These are phyloP conservation scores for Etheostoma perlongum DNA, from an alignment of 2,797 vertebrate genomes.

Conservation along the genomic window DNA sequence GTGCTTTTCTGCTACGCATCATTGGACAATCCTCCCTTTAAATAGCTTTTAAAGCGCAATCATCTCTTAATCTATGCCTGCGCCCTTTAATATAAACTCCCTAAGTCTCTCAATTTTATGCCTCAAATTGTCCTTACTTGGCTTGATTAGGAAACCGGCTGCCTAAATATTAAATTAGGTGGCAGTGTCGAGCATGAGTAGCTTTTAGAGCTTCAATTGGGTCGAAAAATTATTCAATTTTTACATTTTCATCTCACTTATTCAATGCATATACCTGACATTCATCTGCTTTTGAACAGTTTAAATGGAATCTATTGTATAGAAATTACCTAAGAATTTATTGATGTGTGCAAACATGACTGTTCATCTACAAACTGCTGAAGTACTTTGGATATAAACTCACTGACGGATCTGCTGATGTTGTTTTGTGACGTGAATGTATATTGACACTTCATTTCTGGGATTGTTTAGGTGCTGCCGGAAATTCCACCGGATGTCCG, in stretches of 20 bases:
- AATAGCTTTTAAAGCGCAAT: constrained; percentile 21
- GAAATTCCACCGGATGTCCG: no score
- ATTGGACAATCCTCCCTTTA: constrained; percentile 24
- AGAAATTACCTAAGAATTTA: neutral
- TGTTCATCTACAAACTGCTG: constrained; percentile 5
- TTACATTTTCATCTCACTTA: neutral
- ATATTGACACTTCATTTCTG: no score
- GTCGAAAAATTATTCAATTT: neutral
- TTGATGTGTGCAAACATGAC: neutral
- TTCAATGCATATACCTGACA: neutral
- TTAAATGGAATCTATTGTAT: neutral
- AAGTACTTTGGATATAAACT: neutral
- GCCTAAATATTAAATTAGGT: constrained; percentile 42
- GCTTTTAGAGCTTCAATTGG: neutral
- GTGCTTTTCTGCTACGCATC: constrained; percentile 16
- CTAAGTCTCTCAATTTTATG: constrained; percentile 56
- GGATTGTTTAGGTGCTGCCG: no score
- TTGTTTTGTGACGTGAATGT: neutral
- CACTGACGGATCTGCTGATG: neutral
- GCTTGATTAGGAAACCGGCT: constrained; percentile 27
- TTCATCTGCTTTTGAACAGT: constrained; percentile 9
- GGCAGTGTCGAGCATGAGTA: constrained; percentile 19
- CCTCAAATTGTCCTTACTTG: constrained; percentile 45
- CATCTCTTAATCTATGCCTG: constrained; percentile 41
- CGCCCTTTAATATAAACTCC: constrained; percentile 32